phyloP scores from a whole-genome alignment of 1,140 invertebrate genomes.

The Heliconius congener region DNA sequence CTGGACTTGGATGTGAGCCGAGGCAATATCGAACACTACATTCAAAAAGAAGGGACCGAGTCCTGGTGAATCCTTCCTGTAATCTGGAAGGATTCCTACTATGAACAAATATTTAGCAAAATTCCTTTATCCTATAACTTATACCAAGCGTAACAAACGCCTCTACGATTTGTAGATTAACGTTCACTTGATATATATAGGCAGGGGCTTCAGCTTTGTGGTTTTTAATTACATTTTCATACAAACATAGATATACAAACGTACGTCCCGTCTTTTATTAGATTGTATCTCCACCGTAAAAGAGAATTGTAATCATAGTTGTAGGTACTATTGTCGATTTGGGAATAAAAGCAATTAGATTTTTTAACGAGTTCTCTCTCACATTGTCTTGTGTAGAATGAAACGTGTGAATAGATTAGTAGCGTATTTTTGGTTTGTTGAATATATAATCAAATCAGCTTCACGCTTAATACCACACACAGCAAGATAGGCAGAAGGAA shows the following conservation, averaged over 20 bases:
- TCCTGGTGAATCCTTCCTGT: too few relatives aligned
- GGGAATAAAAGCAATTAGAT: slow-evolving; percentile 9
- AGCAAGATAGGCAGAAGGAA: too few relatives aligned
- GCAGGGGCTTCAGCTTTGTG: slow-evolving; percentile 27
- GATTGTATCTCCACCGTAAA: slow-evolving; percentile 15
- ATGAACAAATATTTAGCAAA: neutral
- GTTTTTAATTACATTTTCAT: slow-evolving; percentile 25
- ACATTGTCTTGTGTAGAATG: neutral
- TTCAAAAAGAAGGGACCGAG: too few relatives aligned
- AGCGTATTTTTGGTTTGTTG: neutral
- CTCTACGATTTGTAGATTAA: slow-evolving; percentile 26
- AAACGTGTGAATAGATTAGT: slow-evolving; percentile 4
- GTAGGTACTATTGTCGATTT: neutral
- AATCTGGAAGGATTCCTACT: neutral
- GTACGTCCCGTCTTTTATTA: neutral
- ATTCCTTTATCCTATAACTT: neutral
- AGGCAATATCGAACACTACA: too few relatives aligned
- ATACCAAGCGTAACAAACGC: slow-evolving; percentile 6
- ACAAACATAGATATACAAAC: neutral
- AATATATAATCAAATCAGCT: too few relatives aligned
- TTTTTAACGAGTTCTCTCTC: neutral
- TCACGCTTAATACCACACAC: too few relatives aligned
- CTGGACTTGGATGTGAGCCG: too few relatives aligned
- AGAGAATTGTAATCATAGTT: slow-evolving; percentile 6
- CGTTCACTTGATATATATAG: slow-evolving; percentile 26